Base-by-base conservation (phyloP, 1,140 invertebrate genomes). In the Gryllus bimaculatus region DNA sequence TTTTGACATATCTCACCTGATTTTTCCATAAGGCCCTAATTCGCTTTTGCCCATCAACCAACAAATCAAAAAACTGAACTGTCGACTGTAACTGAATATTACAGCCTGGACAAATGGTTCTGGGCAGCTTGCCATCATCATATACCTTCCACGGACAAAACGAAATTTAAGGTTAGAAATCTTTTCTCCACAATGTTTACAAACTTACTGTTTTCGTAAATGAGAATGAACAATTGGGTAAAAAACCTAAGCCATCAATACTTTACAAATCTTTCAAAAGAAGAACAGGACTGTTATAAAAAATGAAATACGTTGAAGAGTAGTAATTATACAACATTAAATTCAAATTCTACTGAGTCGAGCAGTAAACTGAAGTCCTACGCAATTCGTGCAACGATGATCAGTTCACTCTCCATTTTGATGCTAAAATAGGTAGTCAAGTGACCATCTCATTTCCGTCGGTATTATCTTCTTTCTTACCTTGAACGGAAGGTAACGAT, bases 101-200 rank as follows among this genome's bases (percentile, higher is more conserved):
- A 83, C 92, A 93, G 21, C 91, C 91, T 7, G 92, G 92, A 84
- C 92, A 93, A 82, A 93, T 92, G 18, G 90, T 91, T 73, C 89
- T 86, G 15, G 92, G 92, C 81, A 91, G 85, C 82, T 90, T 90
- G 18, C 90, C 90, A 88, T 93, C 91, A 85, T 92, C 88, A 80
- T 85, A 83, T 75, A 93, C 86, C 92, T 93, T 39, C 26, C 26
- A 81, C 78, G 84, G 85, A 81, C 39, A 54, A 20, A 48, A n/a
- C n/a, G 12, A 75, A n/a, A 75, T 75, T 75, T 20, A 39, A 75
- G 26, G 26, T 75, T 21, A 39, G 15, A 74, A 20, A 74, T n/a
- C 8, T 2, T 20, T 20, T 8, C 18, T 20, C 73, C n/a, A 8
- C n/a, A 74, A 74, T 15, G n/a, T 74, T 20, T 26, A 74, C 73